Evolutionary conservation across 1,140 invertebrate genomes (phyloP).

Genomic region (Platorchestia sp.): DNA sequence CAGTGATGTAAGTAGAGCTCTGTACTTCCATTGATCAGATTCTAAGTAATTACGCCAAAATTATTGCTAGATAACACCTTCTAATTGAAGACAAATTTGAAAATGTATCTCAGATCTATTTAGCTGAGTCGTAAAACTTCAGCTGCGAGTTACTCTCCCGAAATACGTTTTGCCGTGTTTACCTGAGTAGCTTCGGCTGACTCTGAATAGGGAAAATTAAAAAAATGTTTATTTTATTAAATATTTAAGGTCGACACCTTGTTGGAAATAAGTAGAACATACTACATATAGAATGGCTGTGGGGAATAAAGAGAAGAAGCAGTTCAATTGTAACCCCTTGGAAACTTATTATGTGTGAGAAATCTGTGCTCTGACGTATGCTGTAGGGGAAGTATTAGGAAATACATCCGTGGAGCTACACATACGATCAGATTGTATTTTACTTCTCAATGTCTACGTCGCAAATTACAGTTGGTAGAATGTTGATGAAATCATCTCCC

Average conservation of each 20-base stretch:
- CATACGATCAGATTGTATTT: background rate
- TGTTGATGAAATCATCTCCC: background rate
- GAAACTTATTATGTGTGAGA: background rate
- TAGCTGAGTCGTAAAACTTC: background rate
- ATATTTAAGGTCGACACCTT: background rate
- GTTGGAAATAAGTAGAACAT: background rate
- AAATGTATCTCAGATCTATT: background rate
- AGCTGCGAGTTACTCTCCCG: background rate
- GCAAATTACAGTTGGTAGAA: background rate
- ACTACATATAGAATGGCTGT: background rate
- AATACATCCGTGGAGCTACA: background rate
- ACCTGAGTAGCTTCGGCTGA: too few species aligned
- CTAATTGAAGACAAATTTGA: background rate
- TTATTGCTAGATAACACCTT: background rate
- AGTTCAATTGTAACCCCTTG: background rate
- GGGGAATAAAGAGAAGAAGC: background rate
- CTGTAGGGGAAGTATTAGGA: background rate
- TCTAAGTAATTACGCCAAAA: background rate
- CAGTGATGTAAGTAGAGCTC: background rate
- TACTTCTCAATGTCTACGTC: background rate
- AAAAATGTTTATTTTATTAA: background rate
- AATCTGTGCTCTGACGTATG: background rate
- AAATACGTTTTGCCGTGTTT: background rate
- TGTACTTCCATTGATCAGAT: background rate
- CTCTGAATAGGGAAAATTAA: background rate